Evolutionary conservation across 2,888 invertebrate species (phyloP), one percentile per base, ranked within the genome.

Genomic region (Dasypogon diadema): DNA sequence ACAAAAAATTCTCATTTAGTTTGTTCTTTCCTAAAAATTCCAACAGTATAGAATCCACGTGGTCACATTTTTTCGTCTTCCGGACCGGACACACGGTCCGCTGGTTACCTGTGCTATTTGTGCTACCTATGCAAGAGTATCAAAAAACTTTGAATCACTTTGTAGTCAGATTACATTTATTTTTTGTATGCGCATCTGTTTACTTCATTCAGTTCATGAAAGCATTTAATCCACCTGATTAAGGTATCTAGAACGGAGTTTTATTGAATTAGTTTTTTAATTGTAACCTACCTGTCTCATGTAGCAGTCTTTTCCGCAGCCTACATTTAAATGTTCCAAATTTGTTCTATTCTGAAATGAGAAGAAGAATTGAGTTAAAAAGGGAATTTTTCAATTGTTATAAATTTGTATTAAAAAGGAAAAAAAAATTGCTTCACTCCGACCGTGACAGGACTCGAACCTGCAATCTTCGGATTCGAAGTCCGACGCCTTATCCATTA

Each of bases 301-400:
- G 84, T 90, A 91, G 87, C 93, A 93, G 78, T 90, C 90, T 46
- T 89, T 88, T 37, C 91, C 92, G 81, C 92, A 93, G 79, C 90
- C 91, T 70, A 91, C 91, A 22, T 77, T 78, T 6, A 77, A 56
- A 72, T 78, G 77, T 51, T 79, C 79, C 6, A 78, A 77, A 74
- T 78, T 78, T 78, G 92, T 92, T 80, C 90, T 90, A 83, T 92
- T 92, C 92, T 92, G 90, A 77, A 89, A 88, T 77, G 6, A 42
- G 2, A 56, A 56, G n/a, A 56, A 22, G 1, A 56, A 5, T n/a
- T n/a, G n/a, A n/a, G n/a, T n/a, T n/a, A n/a, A n/a, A n/a, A n/a
- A n/a, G n/a, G n/a, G n/a, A n/a, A n/a, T n/a, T n/a, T n/a, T 77
- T 78, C 6, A 77, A 56, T 65, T 78, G 77, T 51, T 79, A 78